Percentiles rank a stretch among this genome's conserved stretches.
phyloP scores from a whole-genome alignment of 2,797 vertebrate genomes.

The Epinephelus coioides region DNA sequence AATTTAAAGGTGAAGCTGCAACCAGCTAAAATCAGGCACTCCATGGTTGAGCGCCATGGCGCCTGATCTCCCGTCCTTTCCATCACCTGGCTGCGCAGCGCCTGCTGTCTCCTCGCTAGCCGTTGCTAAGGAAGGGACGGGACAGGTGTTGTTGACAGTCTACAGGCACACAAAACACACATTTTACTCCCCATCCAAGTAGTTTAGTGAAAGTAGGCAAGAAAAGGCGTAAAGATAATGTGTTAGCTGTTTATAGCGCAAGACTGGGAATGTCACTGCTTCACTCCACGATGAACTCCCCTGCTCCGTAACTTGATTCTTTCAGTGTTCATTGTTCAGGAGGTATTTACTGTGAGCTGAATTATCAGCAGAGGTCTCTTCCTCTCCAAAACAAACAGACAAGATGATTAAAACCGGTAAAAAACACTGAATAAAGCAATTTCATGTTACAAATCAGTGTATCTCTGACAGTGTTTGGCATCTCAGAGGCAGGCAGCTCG shows the following conservation, averaged over 20 bases:
- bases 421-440: too few species aligned
- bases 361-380: too few species aligned
- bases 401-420: too few species aligned
- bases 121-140: slow-evolving; percentile 84
- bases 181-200: slow-evolving; percentile 73
- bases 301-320: too few species aligned
- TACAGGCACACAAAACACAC: slow-evolving; percentile 46
- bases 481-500: too few species aligned
- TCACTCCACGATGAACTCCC: slow-evolving; percentile 1
- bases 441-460: too few species aligned
- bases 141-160: slow-evolving; percentile 72
- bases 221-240: slow-evolving; percentile 14
- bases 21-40: slow-evolving; percentile 78
- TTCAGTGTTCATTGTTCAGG: too few species aligned
- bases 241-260: slow-evolving; percentile 24
- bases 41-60: slow-evolving; percentile 86
- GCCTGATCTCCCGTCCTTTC: slow-evolving; percentile 75
- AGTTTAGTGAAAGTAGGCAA: slow-evolving; percentile 39
- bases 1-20: too few species aligned
- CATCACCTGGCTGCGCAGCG: slow-evolving; percentile 67
- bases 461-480: too few species aligned
- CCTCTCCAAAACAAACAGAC: too few species aligned
- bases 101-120: slow-evolving; percentile 87
- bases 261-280: slow-evolving; percentile 57
- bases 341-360: too few species aligned